A percentile compares a stretch with the other conserved stretches of the same genome.
Evolutionary conservation across 2,113 vertebrate genomes (phyloP).

Genomic region (Bagarius yarrelli): DNA sequence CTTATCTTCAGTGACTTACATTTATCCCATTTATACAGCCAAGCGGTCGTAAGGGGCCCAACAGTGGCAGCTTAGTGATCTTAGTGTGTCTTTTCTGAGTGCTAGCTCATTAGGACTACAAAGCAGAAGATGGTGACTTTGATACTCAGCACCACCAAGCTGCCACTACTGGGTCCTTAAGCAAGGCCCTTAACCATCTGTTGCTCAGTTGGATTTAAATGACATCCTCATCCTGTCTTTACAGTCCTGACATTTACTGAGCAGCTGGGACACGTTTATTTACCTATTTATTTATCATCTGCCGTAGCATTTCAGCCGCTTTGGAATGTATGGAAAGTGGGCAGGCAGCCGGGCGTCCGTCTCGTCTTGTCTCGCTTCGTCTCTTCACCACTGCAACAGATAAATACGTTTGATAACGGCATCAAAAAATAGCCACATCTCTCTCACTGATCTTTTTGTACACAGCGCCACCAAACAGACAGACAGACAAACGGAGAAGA

Average conservation of each 20-base stretch:
- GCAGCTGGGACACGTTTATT: constrained; percentile 44
- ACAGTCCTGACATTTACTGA: constrained; percentile 33
- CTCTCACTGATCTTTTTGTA: constrained; percentile 50
- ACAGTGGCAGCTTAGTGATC: too few species aligned
- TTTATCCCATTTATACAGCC: too few species aligned
- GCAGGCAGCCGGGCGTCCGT: constrained; percentile 27
- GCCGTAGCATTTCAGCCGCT: constrained; percentile 46
- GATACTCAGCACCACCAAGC: too few species aligned
- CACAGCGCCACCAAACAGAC: constrained; percentile 31
- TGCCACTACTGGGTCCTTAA: too few species aligned
- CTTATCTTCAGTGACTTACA: too few species aligned
- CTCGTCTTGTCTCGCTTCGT: background rate
- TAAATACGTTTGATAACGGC: constrained; percentile 52
- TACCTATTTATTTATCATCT: constrained; percentile 53
- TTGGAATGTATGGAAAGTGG: constrained; percentile 25
- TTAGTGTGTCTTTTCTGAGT: too few species aligned
- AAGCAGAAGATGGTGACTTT: too few species aligned
- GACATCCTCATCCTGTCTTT: background rate
- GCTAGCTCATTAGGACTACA: too few species aligned
- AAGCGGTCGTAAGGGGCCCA: too few species aligned
- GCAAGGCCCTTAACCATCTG: too few species aligned
- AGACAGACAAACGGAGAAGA: constrained; percentile 14
- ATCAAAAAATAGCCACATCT: constrained; percentile 43
- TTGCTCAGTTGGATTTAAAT: too few species aligned
- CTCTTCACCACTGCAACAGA: constrained; percentile 55